Conservation (phyloP, 2,113 vertebrate genomes). For the Cyanoderma ruficeps region DNA sequence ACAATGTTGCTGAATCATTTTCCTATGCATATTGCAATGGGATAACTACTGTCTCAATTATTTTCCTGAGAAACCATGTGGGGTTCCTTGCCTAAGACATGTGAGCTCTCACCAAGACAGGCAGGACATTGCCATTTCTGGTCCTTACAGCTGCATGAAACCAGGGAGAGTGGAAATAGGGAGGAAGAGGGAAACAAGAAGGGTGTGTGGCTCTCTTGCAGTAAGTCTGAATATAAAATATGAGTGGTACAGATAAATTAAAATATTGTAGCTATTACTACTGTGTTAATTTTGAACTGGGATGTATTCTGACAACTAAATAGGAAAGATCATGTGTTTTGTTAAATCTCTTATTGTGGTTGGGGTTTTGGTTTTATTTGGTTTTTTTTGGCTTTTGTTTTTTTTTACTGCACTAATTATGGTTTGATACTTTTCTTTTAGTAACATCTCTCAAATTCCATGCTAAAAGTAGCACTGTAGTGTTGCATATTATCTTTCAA, state of each 20-base stretch:
- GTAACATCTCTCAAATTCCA: neutral
- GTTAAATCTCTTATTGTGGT: neutral
- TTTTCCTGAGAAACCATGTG: neutral
- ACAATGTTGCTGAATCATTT: neutral
- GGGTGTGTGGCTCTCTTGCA: neutral
- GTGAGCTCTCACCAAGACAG: neutral
- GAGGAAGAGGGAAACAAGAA: neutral
- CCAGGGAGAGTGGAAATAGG: neutral
- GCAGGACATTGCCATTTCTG: neutral
- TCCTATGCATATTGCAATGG: neutral
- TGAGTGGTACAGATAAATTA: neutral
- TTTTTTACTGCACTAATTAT: neutral
- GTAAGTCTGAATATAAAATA: neutral
- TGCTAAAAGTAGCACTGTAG: neutral
- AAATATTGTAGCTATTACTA: neutral
- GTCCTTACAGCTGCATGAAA: neutral
- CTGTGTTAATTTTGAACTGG: neutral
- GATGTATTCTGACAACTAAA: neutral
- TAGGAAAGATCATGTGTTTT: neutral
- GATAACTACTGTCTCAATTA: constrained; percentile 20
- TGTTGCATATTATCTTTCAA: constrained; percentile 31
- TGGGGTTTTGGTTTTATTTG: neutral
- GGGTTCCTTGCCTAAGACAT: neutral
- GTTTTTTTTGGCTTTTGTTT: rapidly evolving
- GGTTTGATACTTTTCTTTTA: neutral